A percentile compares a stretch with the other conserved stretches of the same genome.
phyloP scores from a whole-genome alignment of 2,888 invertebrate genomes.

The Caenorhabditis sp. region DNA sequence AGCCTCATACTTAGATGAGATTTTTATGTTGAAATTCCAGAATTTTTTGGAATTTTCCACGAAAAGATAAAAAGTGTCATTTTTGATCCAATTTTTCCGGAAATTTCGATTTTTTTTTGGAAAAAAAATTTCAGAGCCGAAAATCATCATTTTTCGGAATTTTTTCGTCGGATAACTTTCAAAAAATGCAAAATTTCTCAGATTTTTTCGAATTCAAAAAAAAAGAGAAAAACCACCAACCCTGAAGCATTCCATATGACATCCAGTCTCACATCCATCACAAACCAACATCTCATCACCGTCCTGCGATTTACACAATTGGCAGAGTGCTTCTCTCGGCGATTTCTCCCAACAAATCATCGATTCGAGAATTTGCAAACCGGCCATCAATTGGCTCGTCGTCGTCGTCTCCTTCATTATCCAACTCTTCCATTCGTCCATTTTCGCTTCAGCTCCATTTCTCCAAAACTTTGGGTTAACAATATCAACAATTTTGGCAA shows the following conservation, averaged over 20 bases:
- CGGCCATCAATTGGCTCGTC: slow-evolving; percentile 88
- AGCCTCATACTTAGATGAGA: no score
- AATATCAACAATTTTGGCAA: slow-evolving; percentile 18
- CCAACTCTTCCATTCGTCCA: slow-evolving; percentile 83
- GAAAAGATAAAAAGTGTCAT: no score
- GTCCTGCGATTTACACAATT: slow-evolving; percentile 94
- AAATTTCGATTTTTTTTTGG: no score
- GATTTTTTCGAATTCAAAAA: no score
- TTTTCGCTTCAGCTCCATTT: neutral
- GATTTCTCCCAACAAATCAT: slow-evolving; percentile 97
- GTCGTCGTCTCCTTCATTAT: slow-evolving; percentile 82
- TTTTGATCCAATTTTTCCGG: no score
- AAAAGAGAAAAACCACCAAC: no score
- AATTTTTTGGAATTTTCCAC: no score
- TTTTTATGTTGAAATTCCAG: no score
- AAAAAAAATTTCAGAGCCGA: no score
- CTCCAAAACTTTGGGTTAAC: slow-evolving; percentile 25
- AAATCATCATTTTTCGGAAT: no score
- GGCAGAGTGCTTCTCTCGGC: slow-evolving; percentile 89
- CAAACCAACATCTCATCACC: slow-evolving; percentile 92
- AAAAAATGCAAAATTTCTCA: no score
- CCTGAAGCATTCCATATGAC: slow-evolving; percentile 98
- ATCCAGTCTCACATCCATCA: slow-evolving; percentile 97
- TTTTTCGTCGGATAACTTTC: no score
- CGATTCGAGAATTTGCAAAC: slow-evolving; percentile 82